phyloP scores from a whole-genome alignment of 2,797 vertebrate genomes.

The Gymnoscopelus braueri region DNA sequence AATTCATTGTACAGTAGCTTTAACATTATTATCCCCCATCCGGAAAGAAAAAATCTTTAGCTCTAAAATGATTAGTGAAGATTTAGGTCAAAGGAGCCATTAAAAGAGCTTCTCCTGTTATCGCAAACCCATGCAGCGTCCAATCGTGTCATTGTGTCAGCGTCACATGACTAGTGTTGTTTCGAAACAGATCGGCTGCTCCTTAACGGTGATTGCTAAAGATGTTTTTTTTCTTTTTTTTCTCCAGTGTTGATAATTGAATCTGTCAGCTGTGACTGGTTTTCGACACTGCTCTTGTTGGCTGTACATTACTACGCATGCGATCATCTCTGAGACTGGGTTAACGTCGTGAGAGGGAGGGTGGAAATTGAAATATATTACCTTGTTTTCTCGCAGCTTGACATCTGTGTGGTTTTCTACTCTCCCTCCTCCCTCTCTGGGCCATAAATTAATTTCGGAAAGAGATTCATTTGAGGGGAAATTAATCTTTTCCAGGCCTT shows the following conservation, averaged over 20 bases:
- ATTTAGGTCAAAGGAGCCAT: constrained; percentile 70
- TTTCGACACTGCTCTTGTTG: not conserved
- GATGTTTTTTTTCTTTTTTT: constrained; percentile 18
- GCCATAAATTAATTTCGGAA: constrained; percentile 5
- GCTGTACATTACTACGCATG: not conserved
- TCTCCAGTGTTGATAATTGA: constrained; percentile 40
- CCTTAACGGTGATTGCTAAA: constrained; percentile 34
- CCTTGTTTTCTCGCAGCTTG: constrained; percentile 11
- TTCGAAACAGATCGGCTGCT: constrained; percentile 29
- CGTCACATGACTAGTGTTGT: constrained; percentile 40
- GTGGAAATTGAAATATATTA: constrained; percentile 3
- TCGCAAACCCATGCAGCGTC: constrained; percentile 17
- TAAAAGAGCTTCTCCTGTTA: constrained; percentile 52
- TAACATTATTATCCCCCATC: constrained; percentile 58
- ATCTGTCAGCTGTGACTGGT: constrained; percentile 28
- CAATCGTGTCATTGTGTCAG: constrained; percentile 34
- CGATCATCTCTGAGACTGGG: not conserved
- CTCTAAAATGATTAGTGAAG: constrained; percentile 74
- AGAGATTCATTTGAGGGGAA: constrained; percentile 42
- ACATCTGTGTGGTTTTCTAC: constrained; percentile 4
- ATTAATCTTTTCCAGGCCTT: constrained; percentile 19
- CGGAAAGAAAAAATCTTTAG: constrained; percentile 52
- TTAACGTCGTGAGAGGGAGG: not conserved
- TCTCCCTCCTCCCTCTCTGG: not conserved
- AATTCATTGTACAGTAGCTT: constrained; percentile 50